These are phyloP conservation scores for Tragelaphus scriptus DNA, from an alignment of 2,113 vertebrate species.

Conservation along the genomic window DNA sequence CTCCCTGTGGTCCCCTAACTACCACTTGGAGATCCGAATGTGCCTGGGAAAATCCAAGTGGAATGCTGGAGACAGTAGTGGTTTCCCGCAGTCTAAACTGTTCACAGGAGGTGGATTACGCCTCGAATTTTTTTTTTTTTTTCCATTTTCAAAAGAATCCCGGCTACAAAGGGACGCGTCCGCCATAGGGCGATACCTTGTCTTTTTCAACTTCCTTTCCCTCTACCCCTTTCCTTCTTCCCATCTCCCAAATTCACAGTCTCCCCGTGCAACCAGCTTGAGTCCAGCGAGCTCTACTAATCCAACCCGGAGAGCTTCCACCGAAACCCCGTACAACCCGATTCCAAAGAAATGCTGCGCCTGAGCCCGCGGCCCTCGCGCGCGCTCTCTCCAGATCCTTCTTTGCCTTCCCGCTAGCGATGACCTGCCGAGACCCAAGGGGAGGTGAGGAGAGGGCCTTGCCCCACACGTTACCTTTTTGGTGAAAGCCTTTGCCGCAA, in stretches of 20 bases:
- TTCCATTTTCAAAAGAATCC: conserved; percentile 30
- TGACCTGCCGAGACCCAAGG: neutral
- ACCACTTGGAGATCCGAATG: neutral
- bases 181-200: neutral
- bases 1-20: neutral
- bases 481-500: conserved; percentile 99
- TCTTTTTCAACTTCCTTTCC: neutral
- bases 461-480: conserved; percentile 89
- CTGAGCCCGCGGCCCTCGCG: neutral
- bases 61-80: too few species aligned
- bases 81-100: neutral
- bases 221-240: neutral
- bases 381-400: neutral
- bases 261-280: neutral
- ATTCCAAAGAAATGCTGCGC: conserved; percentile 37
- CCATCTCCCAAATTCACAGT: neutral
- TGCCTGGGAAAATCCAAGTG: neutral
- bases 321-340: neutral
- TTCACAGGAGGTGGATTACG: neutral
- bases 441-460: conserved; percentile 14
- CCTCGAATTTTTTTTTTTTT: neutral
- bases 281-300: neutral
- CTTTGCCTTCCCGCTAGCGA: neutral
- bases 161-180: conserved; percentile 21
- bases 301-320: neutral